A percentile compares a stretch with the other conserved stretches of the same genome.
phyloP scores from a whole-genome alignment of 2,113 vertebrate genomes.

The Erpornis zantholeuca region DNA sequence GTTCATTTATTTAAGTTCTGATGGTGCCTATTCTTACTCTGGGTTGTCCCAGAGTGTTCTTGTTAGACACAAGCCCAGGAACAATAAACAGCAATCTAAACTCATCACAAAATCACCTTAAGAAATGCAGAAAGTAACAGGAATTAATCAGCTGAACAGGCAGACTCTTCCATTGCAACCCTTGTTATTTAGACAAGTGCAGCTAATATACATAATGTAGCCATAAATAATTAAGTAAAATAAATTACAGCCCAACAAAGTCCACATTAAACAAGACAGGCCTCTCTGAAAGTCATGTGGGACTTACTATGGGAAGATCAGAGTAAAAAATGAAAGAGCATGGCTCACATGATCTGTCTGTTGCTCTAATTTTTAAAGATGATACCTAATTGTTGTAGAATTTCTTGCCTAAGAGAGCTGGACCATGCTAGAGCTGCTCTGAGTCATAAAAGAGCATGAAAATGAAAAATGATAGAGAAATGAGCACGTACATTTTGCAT shows the following conservation, averaged over 20 bases:
- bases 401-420: not conserved
- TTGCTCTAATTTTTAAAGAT: slow-evolving; percentile 62
- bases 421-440: slow-evolving; percentile 35
- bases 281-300: slow-evolving; percentile 33
- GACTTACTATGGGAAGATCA: slow-evolving; percentile 33
- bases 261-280: slow-evolving; percentile 43
- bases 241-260: slow-evolving; percentile 61
- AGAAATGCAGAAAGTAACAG: slow-evolving; percentile 39
- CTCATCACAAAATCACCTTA: not conserved
- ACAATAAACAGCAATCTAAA: slow-evolving; percentile 9
- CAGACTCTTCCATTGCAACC: slow-evolving; percentile 9
- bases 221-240: slow-evolving; percentile 73
- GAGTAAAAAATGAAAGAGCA: slow-evolving; percentile 36
- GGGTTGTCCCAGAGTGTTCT: not conserved
- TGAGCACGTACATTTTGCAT: slow-evolving; percentile 38
- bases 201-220: slow-evolving; percentile 71
- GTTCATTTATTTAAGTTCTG: not conserved
- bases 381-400: slow-evolving; percentile 4
- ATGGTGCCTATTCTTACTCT: not conserved
- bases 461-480: slow-evolving; percentile 62
- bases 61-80: not conserved
- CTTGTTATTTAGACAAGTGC: slow-evolving; percentile 66
- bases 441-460: slow-evolving; percentile 53
- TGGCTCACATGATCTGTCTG: slow-evolving; percentile 42
- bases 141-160: slow-evolving; percentile 3